Evolutionary conservation across 53 echinoderm and acorn worm genomes (phyloP).

Genomic region (Actinopyga echinites): DNA sequence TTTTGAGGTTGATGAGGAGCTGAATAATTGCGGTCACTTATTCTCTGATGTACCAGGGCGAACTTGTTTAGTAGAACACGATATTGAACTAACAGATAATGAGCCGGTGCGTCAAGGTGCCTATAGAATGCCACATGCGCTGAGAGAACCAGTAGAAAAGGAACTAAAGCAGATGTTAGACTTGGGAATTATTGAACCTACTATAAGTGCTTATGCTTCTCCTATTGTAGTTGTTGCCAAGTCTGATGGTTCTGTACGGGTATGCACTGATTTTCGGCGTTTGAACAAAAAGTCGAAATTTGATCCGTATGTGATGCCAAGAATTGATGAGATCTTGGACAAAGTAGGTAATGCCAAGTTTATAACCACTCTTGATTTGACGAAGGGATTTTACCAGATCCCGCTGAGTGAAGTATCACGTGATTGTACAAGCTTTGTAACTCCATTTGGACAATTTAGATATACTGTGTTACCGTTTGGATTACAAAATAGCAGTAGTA

Average conservation of each 20-base stretch:
- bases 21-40: background rate
- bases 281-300: background rate
- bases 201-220: conserved; percentile 11
- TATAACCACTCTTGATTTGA: conserved; percentile 20
- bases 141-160: too few relatives aligned
- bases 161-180: conserved; percentile 4
- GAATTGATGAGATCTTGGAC: conserved; percentile 33
- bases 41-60: conserved; percentile 19
- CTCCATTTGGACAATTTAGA: conserved; percentile 35
- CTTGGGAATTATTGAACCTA: conserved; percentile 10
- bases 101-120: background rate
- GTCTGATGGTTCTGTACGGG: background rate
- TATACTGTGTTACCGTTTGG: conserved; percentile 39
- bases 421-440: conserved; percentile 26
- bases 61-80: background rate
- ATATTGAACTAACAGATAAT: background rate
- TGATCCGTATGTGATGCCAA: conserved; percentile 27
- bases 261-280: conserved; percentile 5
- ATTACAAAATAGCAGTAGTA: background rate
- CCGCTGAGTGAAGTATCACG: background rate
- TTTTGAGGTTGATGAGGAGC: background rate
- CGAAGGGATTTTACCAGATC: conserved; percentile 28
- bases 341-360: background rate
- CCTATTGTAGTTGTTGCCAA: conserved; percentile 9
- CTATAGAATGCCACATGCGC: conserved; percentile 12